Evolutionary conservation across 2,888 invertebrate species (phyloP).

Genomic region (Serrognathus titanus): DNA sequence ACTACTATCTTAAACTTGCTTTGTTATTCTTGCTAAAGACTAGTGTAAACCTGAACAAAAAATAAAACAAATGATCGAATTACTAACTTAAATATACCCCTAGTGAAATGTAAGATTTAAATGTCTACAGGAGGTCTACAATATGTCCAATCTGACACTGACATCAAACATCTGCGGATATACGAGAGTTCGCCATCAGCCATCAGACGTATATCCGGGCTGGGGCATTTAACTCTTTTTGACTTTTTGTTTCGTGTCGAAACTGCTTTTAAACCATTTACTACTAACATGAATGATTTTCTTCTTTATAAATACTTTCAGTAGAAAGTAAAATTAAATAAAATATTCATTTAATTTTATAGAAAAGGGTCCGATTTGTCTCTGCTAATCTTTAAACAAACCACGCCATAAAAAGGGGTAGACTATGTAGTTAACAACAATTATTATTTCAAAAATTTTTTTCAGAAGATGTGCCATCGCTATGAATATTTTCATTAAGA

Average conservation of each 20-base stretch:
- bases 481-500: no score
- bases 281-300: no score
- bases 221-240: neutral
- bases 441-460: no score
- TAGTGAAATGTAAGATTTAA: conserved; percentile 24
- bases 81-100: conserved; percentile 25
- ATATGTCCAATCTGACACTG: conserved; percentile 28
- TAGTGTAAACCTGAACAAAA: conserved; percentile 11
- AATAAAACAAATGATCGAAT: conserved; percentile 28
- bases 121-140: conserved; percentile 27
- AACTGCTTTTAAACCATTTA: no score
- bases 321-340: no score
- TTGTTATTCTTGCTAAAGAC: conserved; percentile 2
- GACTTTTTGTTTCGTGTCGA: neutral
- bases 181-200: conserved; percentile 3
- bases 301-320: no score
- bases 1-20: neutral
- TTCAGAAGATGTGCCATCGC: no score
- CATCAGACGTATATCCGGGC: conserved; percentile 1
- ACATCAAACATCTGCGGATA: conserved; percentile 27
- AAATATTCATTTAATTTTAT: no score
- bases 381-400: no score
- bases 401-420: no score
- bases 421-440: no score
- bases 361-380: no score